Evolutionary conservation across 2,888 invertebrate genomes (phyloP), one percentile per base, ranked within the genome.

Genomic region (Pseudococcus longispinus): DNA sequence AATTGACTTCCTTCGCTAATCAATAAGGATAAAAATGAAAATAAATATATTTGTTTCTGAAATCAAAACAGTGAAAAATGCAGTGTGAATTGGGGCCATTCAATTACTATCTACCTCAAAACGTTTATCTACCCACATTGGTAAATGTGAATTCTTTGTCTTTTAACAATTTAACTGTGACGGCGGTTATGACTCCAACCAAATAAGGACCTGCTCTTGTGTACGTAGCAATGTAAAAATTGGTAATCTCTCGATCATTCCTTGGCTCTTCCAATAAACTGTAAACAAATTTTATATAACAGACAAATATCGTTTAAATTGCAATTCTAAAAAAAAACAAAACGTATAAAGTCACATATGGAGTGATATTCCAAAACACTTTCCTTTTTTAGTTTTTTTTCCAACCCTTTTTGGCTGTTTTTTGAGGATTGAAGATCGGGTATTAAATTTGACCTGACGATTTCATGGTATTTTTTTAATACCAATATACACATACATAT

Each of bases 231-330:
- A 87, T 32, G 29, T 87, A 87, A 32, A 87, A 87, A 23, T 84
- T 83, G 18, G 55, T 87, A 29, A 87, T 84, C 32, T 87, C 83
- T 13, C 51, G n/a, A 23, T 60, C 60, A 18, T 32, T 83, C 74
- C 87, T 60, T 11, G 87, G 87, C 18, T 87, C 84, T 74, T 83
- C 83, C 26, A 87, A 74, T 51, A 87, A 87, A 32, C 87, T 87
- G n/a, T n/a, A 23, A 60, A 23, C 23, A 60, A 60, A 60, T n/a
- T n/a, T 55, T 4, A 60, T 2, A 13, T 23, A n/a, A n/a, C 6
- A n/a, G n/a, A n/a, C n/a, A n/a, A 8, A 55, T n/a, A 1, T 55
- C 4, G n/a, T 3, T 8, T 46, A 65, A 65, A n/a, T n/a, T n/a
- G n/a, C 23, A 65, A n/a, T 18, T n/a, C 15, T n/a, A n/a, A 11